Evolutionary conservation across 1,140 invertebrate species (phyloP).

Genomic region (Drosophila littoralis): DNA sequence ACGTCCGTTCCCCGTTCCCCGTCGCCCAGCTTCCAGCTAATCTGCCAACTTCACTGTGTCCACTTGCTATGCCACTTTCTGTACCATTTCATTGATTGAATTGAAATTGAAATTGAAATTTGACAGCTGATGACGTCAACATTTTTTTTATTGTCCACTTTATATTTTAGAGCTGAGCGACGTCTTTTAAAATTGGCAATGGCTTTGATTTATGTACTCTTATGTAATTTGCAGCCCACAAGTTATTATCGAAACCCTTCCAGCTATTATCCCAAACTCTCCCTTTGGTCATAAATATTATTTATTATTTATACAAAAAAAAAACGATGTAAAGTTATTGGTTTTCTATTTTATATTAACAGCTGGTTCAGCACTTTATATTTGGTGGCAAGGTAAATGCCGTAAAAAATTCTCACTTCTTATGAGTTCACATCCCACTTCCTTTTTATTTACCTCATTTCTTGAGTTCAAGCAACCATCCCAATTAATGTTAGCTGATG

Average conservation of each 20-base stretch:
- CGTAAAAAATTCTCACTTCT: conserved; percentile 7
- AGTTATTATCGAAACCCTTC: not conserved
- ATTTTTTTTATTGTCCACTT: conserved; percentile 32
- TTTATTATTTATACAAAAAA: conserved; percentile 22
- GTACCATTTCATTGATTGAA: conserved; percentile 57
- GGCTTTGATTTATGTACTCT: conserved; percentile 4
- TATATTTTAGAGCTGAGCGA: conserved; percentile 30
- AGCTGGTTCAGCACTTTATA: conserved; percentile 69
- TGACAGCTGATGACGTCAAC: conserved; percentile 56
- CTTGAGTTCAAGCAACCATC: conserved; percentile 17
- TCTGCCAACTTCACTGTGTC: conserved; percentile 34
- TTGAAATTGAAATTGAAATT: conserved; percentile 56
- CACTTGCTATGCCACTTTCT: conserved; percentile 51
- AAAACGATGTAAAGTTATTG: conserved; percentile 17
- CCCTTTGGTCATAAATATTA: conserved; percentile 1
- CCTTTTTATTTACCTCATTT: conserved; percentile 4
- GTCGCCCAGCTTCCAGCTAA: not conserved
- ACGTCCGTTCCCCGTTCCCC: not conserved
- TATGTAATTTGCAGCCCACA: not conserved
- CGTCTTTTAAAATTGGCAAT: conserved; percentile 1
- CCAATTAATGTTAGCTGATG: not conserved
- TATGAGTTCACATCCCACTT: conserved; percentile 1
- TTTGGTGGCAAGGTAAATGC: conserved; percentile 79
- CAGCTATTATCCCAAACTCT: not conserved
- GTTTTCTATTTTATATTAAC: conserved; percentile 56